Conservation (phyloP, 2,888 invertebrate genomes). For the Creontiades dilutus region DNA sequence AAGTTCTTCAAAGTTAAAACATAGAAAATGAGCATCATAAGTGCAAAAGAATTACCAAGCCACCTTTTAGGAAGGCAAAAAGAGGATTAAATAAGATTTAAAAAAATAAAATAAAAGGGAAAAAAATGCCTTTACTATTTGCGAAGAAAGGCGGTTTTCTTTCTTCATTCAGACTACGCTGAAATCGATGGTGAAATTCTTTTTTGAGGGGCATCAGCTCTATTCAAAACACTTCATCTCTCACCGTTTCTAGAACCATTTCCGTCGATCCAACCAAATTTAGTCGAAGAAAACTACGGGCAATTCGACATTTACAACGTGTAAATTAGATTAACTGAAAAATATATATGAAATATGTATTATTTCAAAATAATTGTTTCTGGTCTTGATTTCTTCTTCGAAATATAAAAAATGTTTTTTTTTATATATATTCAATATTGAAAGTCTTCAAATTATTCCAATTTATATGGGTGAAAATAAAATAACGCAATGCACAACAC, state of each 20-base stretch:
- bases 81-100: no score
- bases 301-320: constrained; percentile 11
- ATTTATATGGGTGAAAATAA: constrained; percentile 22
- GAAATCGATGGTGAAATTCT: constrained; percentile 2
- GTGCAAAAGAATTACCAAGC: constrained; percentile 25
- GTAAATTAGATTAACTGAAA: background rate
- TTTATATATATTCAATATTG: constrained; percentile 15
- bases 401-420: background rate
- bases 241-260: background rate
- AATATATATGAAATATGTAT: background rate
- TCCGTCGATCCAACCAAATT: background rate
- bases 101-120: background rate
- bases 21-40: background rate
- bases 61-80: constrained; percentile 44
- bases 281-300: constrained; percentile 18
- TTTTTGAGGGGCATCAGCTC: constrained; percentile 47
- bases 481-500: constrained; percentile 44
- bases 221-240: constrained; percentile 47
- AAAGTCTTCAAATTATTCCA: constrained; percentile 43
- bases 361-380: constrained; percentile 7
- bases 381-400: no score
- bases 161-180: background rate
- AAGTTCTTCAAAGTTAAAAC: background rate
- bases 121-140: constrained; percentile 12
- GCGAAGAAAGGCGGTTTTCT: background rate